Conservation (phyloP, 2,797 vertebrate genomes). For the Danio albolineatus region DNA sequence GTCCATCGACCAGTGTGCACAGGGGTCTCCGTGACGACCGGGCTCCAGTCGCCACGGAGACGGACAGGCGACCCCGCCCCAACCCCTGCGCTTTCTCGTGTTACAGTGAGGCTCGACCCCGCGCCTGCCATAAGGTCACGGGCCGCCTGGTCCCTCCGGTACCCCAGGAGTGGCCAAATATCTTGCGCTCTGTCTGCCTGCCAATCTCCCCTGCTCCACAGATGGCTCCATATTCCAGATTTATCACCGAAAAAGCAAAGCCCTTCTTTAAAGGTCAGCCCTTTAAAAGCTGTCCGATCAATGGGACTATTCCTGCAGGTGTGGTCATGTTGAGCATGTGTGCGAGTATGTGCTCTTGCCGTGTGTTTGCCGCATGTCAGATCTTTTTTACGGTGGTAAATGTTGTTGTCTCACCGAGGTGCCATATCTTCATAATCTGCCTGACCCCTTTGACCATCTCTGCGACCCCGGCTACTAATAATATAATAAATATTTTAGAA, state of each 20-base stretch:
- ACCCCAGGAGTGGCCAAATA: conserved; percentile 71
- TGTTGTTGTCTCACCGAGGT: conserved; percentile 14
- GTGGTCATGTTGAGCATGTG: conserved; percentile 57
- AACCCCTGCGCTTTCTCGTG: conserved; percentile 66
- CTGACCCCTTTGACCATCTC: conserved; percentile 62
- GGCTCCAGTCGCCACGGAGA: conserved; percentile 72
- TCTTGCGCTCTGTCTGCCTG: conserved; percentile 73
- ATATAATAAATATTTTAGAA: conserved; percentile 84
- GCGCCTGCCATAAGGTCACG: conserved; percentile 83
- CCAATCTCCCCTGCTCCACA: conserved; percentile 75
- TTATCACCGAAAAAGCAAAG: conserved; percentile 87
- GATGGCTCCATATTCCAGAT: conserved; percentile 91
- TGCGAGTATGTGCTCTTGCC: conserved; percentile 38
- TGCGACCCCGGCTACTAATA: conserved; percentile 71
- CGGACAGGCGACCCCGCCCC: conserved; percentile 72
- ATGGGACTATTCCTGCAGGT: conserved; percentile 81
- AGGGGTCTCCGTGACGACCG: conserved; percentile 60
- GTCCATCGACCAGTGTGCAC: conserved; percentile 48
- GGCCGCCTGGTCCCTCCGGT: conserved; percentile 71
- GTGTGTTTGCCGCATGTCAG: conserved; percentile 6
- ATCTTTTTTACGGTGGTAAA: conserved; percentile 14
- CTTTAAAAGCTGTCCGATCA: conserved; percentile 92
- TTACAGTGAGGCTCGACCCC: conserved; percentile 80
- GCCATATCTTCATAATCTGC: conserved; percentile 42
- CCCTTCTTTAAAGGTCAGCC: conserved; percentile 88